Evolutionary conservation across 2,888 invertebrate species (phyloP).

Genomic region (Drosophila pseudotakahashii): DNA sequence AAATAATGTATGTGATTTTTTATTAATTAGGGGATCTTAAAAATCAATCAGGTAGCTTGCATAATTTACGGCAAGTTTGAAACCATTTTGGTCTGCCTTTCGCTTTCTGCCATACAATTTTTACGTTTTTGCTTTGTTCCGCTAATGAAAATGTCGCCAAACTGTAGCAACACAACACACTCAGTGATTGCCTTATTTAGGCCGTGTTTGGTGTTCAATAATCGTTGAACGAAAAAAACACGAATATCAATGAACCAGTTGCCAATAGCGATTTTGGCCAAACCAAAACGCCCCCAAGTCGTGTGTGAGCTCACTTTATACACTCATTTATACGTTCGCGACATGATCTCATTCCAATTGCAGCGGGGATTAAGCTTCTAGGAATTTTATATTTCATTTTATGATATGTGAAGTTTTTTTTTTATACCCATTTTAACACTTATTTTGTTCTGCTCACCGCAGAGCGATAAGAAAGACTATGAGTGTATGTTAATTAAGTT

Average conservation of each 20-base stretch:
- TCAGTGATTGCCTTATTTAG: conserved; percentile 61
- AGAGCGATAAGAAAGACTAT: conserved; percentile 15
- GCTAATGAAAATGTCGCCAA: conserved; percentile 75
- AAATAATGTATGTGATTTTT: conserved; percentile 48
- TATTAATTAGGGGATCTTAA: conserved; percentile 67
- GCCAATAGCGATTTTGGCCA: conserved; percentile 35
- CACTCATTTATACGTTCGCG: conserved; percentile 13
- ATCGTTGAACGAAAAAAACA: conserved; percentile 36
- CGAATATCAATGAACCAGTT: conserved; percentile 51
- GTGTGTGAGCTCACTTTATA: conserved; percentile 32
- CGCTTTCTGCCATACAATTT: conserved; percentile 56
- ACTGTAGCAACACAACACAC: conserved; percentile 27
- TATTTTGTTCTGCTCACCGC: conserved; percentile 26
- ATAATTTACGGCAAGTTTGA: conserved; percentile 50
- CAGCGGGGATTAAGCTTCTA: conserved; percentile 13
- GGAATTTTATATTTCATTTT: conserved; percentile 25
- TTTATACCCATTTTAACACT: conserved; percentile 21
- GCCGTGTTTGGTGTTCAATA: conserved; percentile 53
- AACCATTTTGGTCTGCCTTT: conserved; percentile 46
- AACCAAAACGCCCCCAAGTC: conserved; percentile 47
- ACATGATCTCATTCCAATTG: conserved; percentile 42
- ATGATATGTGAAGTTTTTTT: conserved; percentile 22
- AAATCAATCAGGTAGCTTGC: conserved; percentile 71
- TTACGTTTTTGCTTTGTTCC: conserved; percentile 32
- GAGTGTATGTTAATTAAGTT: conserved; percentile 60